phyloP scores from a whole-genome alignment of 2,113 vertebrate species.

The Clinocottus analis region DNA sequence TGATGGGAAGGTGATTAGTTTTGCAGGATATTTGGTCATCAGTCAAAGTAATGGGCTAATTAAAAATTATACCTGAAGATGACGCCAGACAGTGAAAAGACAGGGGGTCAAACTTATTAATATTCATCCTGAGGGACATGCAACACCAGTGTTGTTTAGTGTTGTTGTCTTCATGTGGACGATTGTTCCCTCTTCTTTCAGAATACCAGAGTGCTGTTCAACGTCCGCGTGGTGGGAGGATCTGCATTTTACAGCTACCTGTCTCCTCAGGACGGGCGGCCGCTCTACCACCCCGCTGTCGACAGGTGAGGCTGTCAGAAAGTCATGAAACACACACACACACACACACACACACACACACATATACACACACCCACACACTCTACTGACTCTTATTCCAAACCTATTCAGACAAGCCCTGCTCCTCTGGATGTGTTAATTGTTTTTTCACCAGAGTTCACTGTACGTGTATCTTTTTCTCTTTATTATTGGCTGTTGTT shows the following conservation, averaged over 20 bases:
- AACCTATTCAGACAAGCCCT: not conserved
- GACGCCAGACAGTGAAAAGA: not conserved
- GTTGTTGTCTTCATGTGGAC: too few relatives aligned
- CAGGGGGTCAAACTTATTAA: not conserved
- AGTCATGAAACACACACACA: not conserved
- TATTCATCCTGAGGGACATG: not conserved
- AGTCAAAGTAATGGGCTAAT: not conserved
- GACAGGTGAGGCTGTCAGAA: conserved; percentile 86
- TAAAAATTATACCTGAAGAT: not conserved
- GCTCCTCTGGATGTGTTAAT: not conserved
- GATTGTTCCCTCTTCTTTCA: conserved; percentile 67
- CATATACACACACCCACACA: not conserved
- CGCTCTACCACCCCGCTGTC: conserved; percentile 90
- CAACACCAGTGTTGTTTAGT: not conserved
- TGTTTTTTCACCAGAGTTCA: conserved; percentile 17
- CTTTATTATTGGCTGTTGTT: not conserved
- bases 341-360: not conserved
- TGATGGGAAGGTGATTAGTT: not conserved
- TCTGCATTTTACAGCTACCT: conserved; percentile 87
- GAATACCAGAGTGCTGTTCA: conserved; percentile 87
- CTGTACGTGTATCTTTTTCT: not conserved
- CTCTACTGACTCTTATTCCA: not conserved
- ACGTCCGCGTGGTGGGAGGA: conserved; percentile 87
- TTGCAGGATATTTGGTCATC: not conserved
- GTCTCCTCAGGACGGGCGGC: conserved; percentile 87